phyloP scores from a whole-genome alignment of 2,888 invertebrate genomes.

The Amiota communis region DNA sequence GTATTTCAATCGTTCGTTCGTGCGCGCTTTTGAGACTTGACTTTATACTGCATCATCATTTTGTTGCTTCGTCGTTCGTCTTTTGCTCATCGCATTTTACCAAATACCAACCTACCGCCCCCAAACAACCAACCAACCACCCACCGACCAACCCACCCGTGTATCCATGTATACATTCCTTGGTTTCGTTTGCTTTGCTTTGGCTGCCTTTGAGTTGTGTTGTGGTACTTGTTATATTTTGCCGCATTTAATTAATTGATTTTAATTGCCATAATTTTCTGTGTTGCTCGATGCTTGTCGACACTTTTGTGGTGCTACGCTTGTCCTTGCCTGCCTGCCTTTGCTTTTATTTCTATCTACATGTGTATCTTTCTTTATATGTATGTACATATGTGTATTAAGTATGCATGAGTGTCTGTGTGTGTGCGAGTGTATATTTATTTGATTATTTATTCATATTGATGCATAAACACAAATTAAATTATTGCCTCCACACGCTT shows the following conservation, averaged over 20 bases:
- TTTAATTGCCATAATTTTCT: conserved; percentile 68
- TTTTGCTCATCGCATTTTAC: conserved; percentile 11
- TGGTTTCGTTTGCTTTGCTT: neutral
- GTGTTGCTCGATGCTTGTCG: conserved; percentile 53
- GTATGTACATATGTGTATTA: neutral
- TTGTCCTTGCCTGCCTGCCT: conserved; percentile 48
- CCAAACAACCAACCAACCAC: neutral
- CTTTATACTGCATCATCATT: conserved; percentile 9
- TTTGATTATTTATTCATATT: conserved; percentile 50
- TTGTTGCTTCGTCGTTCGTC: conserved; percentile 24
- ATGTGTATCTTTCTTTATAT: too few relatives aligned
- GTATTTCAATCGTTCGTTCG: conserved; percentile 29
- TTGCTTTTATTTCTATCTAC: conserved; percentile 10
- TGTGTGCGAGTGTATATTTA: conserved; percentile 23
- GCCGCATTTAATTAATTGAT: conserved; percentile 69
- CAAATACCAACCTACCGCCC: neutral
- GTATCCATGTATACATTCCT: neutral
- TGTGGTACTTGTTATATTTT: conserved; percentile 35
- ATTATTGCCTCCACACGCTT: conserved; percentile 28
- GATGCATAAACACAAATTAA: conserved; percentile 63
- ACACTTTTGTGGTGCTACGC: conserved; percentile 14
- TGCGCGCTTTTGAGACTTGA: conserved; percentile 5
- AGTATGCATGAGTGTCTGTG: conserved; percentile 23
- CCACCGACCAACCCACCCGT: neutral
- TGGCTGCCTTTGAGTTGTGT: conserved; percentile 12